phyloP scores from a whole-genome alignment of 2,888 invertebrate genomes.

The Desoria tigrina region DNA sequence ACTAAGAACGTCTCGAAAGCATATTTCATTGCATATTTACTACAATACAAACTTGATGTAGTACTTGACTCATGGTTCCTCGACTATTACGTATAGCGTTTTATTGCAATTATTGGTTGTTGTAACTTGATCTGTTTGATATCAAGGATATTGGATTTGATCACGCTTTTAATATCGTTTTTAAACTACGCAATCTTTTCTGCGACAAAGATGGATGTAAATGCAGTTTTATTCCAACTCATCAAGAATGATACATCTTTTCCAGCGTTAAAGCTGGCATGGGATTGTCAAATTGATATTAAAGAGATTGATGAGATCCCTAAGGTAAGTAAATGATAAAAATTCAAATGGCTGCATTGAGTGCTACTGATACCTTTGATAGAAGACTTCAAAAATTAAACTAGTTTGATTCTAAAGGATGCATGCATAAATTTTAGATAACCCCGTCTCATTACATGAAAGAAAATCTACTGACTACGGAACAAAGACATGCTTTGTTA shows the following conservation, averaged over 20 bases:
- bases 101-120: too few relatives aligned
- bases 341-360: too few relatives aligned
- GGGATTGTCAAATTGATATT: constrained; percentile 43
- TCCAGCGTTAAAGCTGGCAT: constrained; percentile 47
- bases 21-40: too few relatives aligned
- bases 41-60: too few relatives aligned
- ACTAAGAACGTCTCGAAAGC: too few relatives aligned
- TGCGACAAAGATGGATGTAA: constrained; percentile 38
- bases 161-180: background rate
- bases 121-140: too few relatives aligned
- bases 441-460: constrained; percentile 45
- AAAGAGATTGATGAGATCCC: constrained; percentile 25
- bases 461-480: constrained; percentile 41
- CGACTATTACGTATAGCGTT: too few relatives aligned
- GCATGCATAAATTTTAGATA: constrained; percentile 25
- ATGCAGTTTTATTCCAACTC: constrained; percentile 32
- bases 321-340: background rate
- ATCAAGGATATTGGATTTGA: background rate
- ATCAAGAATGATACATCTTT: constrained; percentile 36
- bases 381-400: background rate
- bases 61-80: too few relatives aligned
- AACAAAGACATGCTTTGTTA: constrained; percentile 39
- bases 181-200: background rate
- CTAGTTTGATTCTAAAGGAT: background rate
- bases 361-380: too few relatives aligned